These are phyloP conservation scores for Nothura maculosa DNA, from an alignment of 2,797 vertebrate genomes.

Conservation along the genomic window DNA sequence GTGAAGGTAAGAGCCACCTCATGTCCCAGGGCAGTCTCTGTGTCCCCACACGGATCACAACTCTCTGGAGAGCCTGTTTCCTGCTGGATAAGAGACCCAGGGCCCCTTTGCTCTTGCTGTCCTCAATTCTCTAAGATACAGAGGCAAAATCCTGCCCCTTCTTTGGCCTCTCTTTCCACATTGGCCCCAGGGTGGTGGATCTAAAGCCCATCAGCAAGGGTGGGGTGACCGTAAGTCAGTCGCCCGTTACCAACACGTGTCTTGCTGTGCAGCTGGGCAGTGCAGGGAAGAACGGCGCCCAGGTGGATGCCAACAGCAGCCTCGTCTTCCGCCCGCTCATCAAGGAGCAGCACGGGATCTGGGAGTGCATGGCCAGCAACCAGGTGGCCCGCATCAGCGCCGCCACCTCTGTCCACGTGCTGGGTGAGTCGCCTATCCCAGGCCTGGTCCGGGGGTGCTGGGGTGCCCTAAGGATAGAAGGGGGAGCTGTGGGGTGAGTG, in stretches of 20 bases:
- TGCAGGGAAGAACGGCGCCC: constrained; percentile 78
- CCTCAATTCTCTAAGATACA: background rate
- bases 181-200: background rate
- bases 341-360: constrained; percentile 93
- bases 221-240: background rate
- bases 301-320: constrained; percentile 87
- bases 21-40: rapidly evolving
- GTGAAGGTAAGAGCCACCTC: constrained; percentile 84
- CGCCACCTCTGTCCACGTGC: constrained; percentile 87
- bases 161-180: rapidly evolving
- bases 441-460: rapidly evolving
- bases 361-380: constrained; percentile 92
- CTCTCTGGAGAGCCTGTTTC: background rate
- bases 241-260: background rate
- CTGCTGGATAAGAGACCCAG: background rate
- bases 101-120: background rate
- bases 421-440: constrained; percentile 83
- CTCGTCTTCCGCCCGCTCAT: constrained; percentile 87
- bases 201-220: rapidly evolving
- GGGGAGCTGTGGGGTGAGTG: background rate
- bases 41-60: rapidly evolving
- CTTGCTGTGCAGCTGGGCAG: constrained; percentile 84
- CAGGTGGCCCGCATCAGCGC: constrained; percentile 87
- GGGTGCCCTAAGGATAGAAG: background rate
- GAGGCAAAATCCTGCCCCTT: too few relatives aligned